Evolutionary conservation across 92 coral and sea anemone species (phyloP).

Genomic region (Phenganax marumi): DNA sequence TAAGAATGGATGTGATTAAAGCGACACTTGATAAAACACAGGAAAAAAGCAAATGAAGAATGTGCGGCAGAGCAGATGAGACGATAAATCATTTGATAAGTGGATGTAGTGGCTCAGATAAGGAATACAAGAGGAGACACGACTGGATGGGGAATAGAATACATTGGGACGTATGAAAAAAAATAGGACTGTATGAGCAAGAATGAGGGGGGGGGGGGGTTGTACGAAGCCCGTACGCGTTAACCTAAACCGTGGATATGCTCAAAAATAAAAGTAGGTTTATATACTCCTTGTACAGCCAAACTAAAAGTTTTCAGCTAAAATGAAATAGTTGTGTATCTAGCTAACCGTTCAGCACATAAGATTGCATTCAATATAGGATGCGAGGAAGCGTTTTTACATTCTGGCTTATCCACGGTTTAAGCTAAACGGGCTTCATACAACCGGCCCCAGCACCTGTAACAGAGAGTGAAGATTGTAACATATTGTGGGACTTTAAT

Average conservation of each 20-base stretch:
- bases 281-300: no score
- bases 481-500: no score
- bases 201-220: conserved; percentile 31
- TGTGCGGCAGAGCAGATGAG: conserved; percentile 48
- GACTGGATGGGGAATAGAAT: conserved; percentile 32
- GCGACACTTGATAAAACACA: conserved; percentile 13
- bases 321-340: no score
- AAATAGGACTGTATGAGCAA: neutral
- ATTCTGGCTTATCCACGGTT: no score
- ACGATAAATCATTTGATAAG: conserved; percentile 48
- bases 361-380: no score
- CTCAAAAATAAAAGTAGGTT: no score
- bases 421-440: no score
- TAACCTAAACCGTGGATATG: no score
- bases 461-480: conserved; percentile 15
- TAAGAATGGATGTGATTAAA: conserved; percentile 24
- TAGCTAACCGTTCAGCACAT: no score
- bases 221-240: no score
- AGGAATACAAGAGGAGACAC: conserved; percentile 27
- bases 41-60: conserved; percentile 25
- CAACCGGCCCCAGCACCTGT: conserved; percentile 28
- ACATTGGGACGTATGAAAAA: conserved; percentile 34
- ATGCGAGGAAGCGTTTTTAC: no score
- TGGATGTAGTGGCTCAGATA: conserved; percentile 48
- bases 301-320: no score